Conservation (phyloP, 2,888 invertebrate genomes). For the Chirona hameri region DNA sequence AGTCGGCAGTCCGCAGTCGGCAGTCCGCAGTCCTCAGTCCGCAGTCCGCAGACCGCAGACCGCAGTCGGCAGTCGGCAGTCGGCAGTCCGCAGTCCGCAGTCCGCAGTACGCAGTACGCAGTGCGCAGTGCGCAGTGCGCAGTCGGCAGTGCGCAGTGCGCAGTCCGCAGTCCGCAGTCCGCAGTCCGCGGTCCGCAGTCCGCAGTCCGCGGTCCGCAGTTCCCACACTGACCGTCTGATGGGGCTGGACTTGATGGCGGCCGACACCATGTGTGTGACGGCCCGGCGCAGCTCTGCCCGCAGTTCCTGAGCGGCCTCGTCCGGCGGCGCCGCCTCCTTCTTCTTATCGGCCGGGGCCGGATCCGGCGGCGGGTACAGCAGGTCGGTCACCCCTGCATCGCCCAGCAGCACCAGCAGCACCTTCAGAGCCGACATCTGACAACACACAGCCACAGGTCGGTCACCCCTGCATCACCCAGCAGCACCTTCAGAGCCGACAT, state of each 20-base stretch:
- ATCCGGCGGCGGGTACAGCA: constrained; percentile 1
- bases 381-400: not conserved
- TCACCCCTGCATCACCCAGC: no score
- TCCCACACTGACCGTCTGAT: not conserved
- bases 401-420: constrained; percentile 22
- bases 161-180: no score
- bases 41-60: no score
- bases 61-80: no score
- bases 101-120: no score
- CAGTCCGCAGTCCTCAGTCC: not conserved
- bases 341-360: not conserved
- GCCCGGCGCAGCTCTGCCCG: constrained; percentile 1
- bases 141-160: no score
- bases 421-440: constrained; percentile 7
- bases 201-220: no score
- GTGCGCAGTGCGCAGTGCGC: no score
- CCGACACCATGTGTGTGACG: constrained; percentile 7
- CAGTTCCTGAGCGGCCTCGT: not conserved
- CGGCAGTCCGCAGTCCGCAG: no score
- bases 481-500: not conserved
- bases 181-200: no score
- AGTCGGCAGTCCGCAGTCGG: not conserved
- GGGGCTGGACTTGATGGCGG: constrained; percentile 23
- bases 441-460: no score
- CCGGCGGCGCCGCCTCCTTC: not conserved